Evolutionary conservation across 2,888 invertebrate genomes (phyloP).

Genomic region (Thumatha senex): DNA sequence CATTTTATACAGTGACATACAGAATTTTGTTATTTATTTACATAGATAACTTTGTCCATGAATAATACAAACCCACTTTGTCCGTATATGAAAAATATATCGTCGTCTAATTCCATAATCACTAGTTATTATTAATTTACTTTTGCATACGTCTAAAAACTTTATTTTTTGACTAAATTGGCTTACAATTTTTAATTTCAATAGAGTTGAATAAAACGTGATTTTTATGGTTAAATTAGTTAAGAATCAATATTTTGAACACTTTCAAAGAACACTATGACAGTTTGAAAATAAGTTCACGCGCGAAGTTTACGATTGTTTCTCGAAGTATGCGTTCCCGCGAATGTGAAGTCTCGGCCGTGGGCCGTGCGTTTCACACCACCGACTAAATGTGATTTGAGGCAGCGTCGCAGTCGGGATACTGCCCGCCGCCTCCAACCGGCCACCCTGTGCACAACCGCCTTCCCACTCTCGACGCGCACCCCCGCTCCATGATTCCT

Average conservation of each 20-base stretch:
- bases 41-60: constrained; percentile 18
- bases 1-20: constrained; percentile 3
- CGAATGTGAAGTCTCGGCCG: constrained; percentile 39
- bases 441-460: constrained; percentile 54
- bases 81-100: constrained; percentile 68
- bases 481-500: constrained; percentile 35
- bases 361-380: constrained; percentile 61
- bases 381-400: constrained; percentile 72
- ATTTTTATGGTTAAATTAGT: not conserved
- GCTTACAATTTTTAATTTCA: not conserved
- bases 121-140: constrained; percentile 45
- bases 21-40: constrained; percentile 12
- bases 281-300: constrained; percentile 7
- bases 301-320: constrained; percentile 25
- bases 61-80: constrained; percentile 71
- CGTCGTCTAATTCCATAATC: constrained; percentile 75
- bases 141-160: not conserved
- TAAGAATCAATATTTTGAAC: constrained; percentile 1
- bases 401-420: constrained; percentile 53
- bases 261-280: constrained; percentile 15
- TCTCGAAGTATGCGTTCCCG: constrained; percentile 34
- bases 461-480: constrained; percentile 46
- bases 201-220: not conserved
- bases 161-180: too few relatives aligned
- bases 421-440: constrained; percentile 59